Base-by-base conservation (phyloP, 2,888 invertebrate species). In the Sabatieria punctata region DNA sequence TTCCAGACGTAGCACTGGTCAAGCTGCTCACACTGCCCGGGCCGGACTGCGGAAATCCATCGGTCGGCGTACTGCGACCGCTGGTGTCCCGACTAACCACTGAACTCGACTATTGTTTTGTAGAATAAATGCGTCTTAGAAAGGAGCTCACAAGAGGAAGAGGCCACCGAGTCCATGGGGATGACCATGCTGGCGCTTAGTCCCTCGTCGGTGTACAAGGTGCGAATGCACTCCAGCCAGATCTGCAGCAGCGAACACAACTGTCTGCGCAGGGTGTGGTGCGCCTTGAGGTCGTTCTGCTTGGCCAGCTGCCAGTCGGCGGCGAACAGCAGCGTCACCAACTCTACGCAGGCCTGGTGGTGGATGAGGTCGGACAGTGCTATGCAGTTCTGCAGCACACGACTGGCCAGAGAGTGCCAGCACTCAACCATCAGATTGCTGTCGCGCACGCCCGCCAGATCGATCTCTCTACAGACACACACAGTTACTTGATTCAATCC, bases 171-270 rank as follows among this genome's bases (percentile, higher is more conserved):
- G 11, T 44, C 44, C 44, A 36, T 37, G 37, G 4, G 24, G 24
- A 23, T n/a, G 33, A 36, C 13, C 2, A 25, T 19, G 36, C 18
- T 18, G 21, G 44, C 44, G 18, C 19, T 19, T 4, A 35, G 36
- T 6, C 4, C 19, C 2, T 46, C 41, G 8, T 40, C 46, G 2
- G 41, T 4, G 36, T 37, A 46, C 25, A 46, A n/a, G 3, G 27
- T 19, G 4, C 48, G 48, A 1, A 50, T 41, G 23, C 21, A 21
- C 26, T 50, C 45, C 19, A 50, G 33, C 25, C 39, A 35, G 13
- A 27, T n/a, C 22, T 41, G 45, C 23, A 50, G 37, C 41, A 50
- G 36, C 13, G 23, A 2, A 27, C 50, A 50, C 8, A 49, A 30
- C 19, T 48, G 21, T 4, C 27, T 21, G 2, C 49, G 46, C 1